A percentile compares a stretch with the other conserved stretches of the same genome.
Conservation (phyloP, 2,888 invertebrate genomes). For the Phymatocera aterrima region DNA sequence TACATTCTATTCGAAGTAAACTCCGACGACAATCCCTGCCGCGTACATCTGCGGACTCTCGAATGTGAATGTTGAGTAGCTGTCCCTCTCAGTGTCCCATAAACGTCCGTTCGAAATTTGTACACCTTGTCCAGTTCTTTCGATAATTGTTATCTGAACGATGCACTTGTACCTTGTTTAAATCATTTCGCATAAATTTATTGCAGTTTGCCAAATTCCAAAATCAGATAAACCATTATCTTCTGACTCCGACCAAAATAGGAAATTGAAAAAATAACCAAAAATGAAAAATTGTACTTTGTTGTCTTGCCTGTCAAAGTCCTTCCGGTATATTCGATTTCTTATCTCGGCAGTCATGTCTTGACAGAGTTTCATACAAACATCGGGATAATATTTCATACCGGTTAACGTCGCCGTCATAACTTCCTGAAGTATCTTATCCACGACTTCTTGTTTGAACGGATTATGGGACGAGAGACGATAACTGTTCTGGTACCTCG, state of each 20-base stretch:
- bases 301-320: conserved; percentile 60
- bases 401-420: conserved; percentile 56
- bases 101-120: conserved; percentile 55
- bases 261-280: no score
- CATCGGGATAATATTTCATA: conserved; percentile 56
- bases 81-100: conserved; percentile 62
- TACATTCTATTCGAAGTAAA: conserved; percentile 61
- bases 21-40: conserved; percentile 57
- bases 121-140: conserved; percentile 59
- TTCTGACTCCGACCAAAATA: no score
- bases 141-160: conserved; percentile 60
- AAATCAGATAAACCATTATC: no score
- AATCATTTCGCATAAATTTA: no score
- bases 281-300: no score
- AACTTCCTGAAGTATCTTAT: conserved; percentile 59
- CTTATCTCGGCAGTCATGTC: conserved; percentile 59
- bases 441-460: conserved; percentile 55
- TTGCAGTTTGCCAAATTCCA: no score
- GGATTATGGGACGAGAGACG: conserved; percentile 57
- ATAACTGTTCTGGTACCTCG: conserved; percentile 66
- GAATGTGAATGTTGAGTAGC: conserved; percentile 57
- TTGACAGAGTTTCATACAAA: conserved; percentile 56
- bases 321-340: conserved; percentile 58
- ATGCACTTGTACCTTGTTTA: conserved; percentile 60
- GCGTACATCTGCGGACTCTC: conserved; percentile 59